phyloP scores from a whole-genome alignment of 1,140 invertebrate species.

The Camponotus vicinus region DNA sequence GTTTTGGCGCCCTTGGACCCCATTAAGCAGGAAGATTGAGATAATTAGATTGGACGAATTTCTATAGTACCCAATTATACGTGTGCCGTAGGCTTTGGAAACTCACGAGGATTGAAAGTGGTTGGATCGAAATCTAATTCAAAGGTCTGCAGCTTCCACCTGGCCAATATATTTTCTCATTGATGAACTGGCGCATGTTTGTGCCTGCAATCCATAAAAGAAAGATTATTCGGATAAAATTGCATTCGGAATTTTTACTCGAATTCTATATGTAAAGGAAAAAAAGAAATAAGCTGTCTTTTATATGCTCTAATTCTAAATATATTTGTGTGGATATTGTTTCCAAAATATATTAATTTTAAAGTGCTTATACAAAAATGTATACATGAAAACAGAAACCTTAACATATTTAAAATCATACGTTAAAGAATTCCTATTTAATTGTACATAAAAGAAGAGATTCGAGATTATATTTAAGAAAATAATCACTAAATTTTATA shows the following conservation, averaged over 20 bases:
- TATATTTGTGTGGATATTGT: conserved; percentile 10
- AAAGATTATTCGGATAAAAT: conserved; percentile 52
- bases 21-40: conserved; percentile 67
- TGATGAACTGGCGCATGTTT: conserved; percentile 18
- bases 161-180: conserved; percentile 62
- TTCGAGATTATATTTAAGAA: no score
- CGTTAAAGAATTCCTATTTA: no score
- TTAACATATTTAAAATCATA: no score
- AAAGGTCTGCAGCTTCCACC: conserved; percentile 51
- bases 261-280: neutral
- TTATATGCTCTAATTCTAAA: conserved; percentile 3
- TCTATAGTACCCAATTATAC: conserved; percentile 62
- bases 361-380: neutral
- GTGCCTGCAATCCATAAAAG: conserved; percentile 32
- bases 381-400: neutral
- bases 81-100: conserved; percentile 45
- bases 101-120: conserved; percentile 59
- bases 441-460: no score
- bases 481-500: no score
- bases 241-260: conserved; percentile 40
- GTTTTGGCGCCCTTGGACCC: conserved; percentile 64
- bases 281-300: neutral
- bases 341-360: neutral
- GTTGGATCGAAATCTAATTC: conserved; percentile 49
- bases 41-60: conserved; percentile 69